Base-by-base conservation (phyloP, 2,113 vertebrate species). In the Hippocampus barbouri region DNA sequence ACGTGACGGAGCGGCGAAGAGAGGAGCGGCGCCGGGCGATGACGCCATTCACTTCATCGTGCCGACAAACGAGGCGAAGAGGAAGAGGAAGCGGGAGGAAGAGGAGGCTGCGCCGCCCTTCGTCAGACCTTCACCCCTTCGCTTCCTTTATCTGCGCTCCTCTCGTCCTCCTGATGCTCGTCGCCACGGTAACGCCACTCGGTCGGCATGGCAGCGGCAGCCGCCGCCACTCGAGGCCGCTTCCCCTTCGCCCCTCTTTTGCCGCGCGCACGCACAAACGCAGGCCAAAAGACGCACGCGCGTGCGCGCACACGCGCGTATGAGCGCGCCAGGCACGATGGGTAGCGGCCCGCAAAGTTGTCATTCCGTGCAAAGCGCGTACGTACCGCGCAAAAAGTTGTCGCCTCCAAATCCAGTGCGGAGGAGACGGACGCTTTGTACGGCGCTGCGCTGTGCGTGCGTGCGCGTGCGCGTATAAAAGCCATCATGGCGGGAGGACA, bases 401-500 rank as follows among this genome's bases (percentile, higher is more conserved):
- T n/a, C 12, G 38, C 62, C 40, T 23, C 62, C 12, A 43, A 40
- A 30, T 60, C 2, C 18, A 30, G 20, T 8, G 27, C 47, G 57
- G 63, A 66, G 53, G 63, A 73, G 68, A 76, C 77, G 84, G 66
- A 78, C 49, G 62, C 68, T 49, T 20, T 49, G 47, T 7, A 72
- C 67, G 23, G 21, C 27, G 14, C 43, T 18, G 30, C 34, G 25
- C 25, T 25, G 25, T 25, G 8, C 59, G 15, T 72, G 59, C 62
- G 49, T 61, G 62, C 72, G 79, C 69, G 77, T 72, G 74, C 69
- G 67, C 76, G 74, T 83, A 77, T 85, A 87, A 87, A 80, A 79
- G 81, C 64, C 79, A 64, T 85, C 41, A 56, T 69, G 53, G 34
- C 67, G 75, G 71, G 86, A 88, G 84, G 88, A 89, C 86, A 87